Evolutionary conservation across 2,797 vertebrate genomes (phyloP), one percentile per base, ranked within the genome.

Genomic region (Emys orbicularis): DNA sequence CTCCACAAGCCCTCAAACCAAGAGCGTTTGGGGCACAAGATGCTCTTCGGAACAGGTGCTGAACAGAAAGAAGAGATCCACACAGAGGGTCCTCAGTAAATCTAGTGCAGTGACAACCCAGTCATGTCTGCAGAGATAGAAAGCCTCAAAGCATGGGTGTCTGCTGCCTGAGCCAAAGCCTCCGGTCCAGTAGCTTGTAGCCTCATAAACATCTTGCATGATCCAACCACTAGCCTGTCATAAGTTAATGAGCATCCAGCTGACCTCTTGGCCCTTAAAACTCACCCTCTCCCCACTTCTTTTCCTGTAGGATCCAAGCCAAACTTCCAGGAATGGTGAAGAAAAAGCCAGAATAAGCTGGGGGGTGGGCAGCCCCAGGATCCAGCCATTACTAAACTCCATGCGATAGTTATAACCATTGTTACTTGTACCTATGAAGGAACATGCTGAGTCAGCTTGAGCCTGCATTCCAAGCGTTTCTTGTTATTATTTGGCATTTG

Each of bases 341-440:
- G 97, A 99, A 99, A 96, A 98, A 99, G 97, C 98, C 97, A 94
- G 99, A 99, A 98, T 97, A 98, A 91, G 98, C 98, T 98, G 98
- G 97, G 98, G 97, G 84, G 47, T 56, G 52, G 90, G 89, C 86
- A 90, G 86, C 79, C 68, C 68, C 54, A 87, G 84, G 92, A 72
- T 44, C 23, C 86, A 88, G 84, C 90, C 76, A 50, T 95, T 93
- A 93, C 94, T 94, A 94, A 93, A 95, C 95, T 86, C 49, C 95
- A 87, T 84, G 61, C 94, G 96, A 94, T 96, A 97, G 94, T 95
- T 96, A 83, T 86, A 96, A 95, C 34, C 79, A 92, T 80, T 83
- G 59, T 97, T 90, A 89, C 88, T 89, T 90, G 96, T 97, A 89
- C 95, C 86, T 91, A 76, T 95, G 96, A 97, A 96, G 96, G 96